Conservation (phyloP, 2,888 invertebrate species). For the Temnothorax rugatulus region DNA sequence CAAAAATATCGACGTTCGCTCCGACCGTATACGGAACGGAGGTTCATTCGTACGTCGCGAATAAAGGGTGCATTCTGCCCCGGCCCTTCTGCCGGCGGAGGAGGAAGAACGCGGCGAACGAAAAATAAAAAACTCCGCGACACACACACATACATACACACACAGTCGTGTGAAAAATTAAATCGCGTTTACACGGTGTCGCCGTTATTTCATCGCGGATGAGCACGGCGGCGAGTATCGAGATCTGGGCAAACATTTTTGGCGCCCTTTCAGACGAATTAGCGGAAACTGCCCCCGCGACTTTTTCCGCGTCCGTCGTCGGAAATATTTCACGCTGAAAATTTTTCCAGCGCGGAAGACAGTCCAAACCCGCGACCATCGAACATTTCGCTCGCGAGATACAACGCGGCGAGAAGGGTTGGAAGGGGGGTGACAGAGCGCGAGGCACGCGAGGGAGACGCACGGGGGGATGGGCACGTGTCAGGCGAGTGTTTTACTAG, state of each 20-base stretch:
- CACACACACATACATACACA: neutral
- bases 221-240: conserved; percentile 34
- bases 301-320: conserved; percentile 43
- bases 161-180: conserved; percentile 39
- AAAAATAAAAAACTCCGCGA: conserved; percentile 18
- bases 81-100: neutral
- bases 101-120: neutral
- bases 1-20: conserved; percentile 23
- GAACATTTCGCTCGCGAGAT: conserved; percentile 66
- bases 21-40: neutral
- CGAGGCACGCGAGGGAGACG: conserved; percentile 14
- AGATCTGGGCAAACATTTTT: conserved; percentile 52
- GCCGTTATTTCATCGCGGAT: conserved; percentile 51
- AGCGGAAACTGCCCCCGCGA: conserved; percentile 35
- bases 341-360: conserved; percentile 44
- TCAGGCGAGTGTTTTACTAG: conserved; percentile 85
- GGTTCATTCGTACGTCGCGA: conserved; percentile 16
- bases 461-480: conserved; percentile 70
- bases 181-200: conserved; percentile 47
- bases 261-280: conserved; percentile 55
- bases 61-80: conserved; percentile 28
- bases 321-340: conserved; percentile 49
- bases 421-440: neutral
- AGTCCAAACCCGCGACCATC: conserved; percentile 54
- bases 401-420: neutral